Evolutionary conservation across 2,888 invertebrate genomes (phyloP).

Genomic region (Ophonus ardosiacus): DNA sequence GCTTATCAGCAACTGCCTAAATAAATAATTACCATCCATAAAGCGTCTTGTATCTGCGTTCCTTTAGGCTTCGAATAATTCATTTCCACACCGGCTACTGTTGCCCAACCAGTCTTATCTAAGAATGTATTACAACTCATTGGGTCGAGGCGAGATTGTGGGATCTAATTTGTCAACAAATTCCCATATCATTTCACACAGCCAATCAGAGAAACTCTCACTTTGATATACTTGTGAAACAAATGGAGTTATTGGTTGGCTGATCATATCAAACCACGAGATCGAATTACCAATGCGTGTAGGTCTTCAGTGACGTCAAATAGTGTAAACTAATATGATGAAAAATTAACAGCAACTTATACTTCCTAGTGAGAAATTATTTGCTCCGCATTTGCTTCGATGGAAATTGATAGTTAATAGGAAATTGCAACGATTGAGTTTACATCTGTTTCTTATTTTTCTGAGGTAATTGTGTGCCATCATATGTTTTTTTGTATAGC

Average conservation of each 20-base stretch:
- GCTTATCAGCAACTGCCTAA: constrained; percentile 50
- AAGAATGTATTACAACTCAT: constrained; percentile 48
- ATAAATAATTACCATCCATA: constrained; percentile 49
- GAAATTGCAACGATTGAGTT: constrained; percentile 36
- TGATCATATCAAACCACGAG: constrained; percentile 14
- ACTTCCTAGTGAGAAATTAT: constrained; percentile 47
- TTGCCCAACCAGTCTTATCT: constrained; percentile 37
- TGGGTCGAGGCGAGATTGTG: constrained; percentile 69
- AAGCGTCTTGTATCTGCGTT: constrained; percentile 9
- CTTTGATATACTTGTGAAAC: constrained; percentile 54
- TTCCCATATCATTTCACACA: constrained; percentile 75
- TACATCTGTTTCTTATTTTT: background rate
- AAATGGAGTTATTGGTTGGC: background rate
- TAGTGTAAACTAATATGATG: constrained; percentile 39
- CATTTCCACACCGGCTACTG: constrained; percentile 35
- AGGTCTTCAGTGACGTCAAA: constrained; percentile 66
- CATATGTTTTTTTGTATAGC: background rate
- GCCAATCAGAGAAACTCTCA: constrained; percentile 64
- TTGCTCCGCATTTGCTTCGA: background rate
- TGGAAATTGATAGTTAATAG: constrained; percentile 47
- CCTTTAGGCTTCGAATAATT: constrained; percentile 36
- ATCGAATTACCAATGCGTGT: constrained; percentile 67
- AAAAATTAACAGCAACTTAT: constrained; percentile 42
- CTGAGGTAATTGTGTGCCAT: constrained; percentile 25
- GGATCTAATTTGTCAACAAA: constrained; percentile 74